phyloP scores from a whole-genome alignment of 2,888 invertebrate genomes.

The Maniola hyperantus region DNA sequence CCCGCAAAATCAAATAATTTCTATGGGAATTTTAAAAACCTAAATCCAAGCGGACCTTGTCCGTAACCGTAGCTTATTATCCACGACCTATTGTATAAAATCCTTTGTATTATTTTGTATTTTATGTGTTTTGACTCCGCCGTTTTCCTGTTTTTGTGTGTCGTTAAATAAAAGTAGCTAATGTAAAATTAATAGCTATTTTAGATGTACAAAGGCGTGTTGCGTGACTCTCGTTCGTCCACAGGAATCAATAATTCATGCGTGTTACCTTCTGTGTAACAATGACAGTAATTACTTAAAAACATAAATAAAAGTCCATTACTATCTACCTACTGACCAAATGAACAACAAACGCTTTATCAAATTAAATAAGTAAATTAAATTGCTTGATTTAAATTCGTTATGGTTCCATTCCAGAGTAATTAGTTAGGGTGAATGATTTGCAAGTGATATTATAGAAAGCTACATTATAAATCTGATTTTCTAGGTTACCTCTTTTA shows the following conservation, averaged over 20 bases:
- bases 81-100: not conserved
- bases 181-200: constrained; percentile 14
- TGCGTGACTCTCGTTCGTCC: constrained; percentile 39
- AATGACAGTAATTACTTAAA: constrained; percentile 15
- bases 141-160: not conserved
- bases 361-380: not conserved
- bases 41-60: no score
- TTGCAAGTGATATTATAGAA: not conserved
- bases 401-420: not conserved
- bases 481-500: not conserved
- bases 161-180: constrained; percentile 7
- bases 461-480: not conserved
- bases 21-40: no score
- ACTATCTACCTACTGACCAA: constrained; percentile 1
- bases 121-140: not conserved
- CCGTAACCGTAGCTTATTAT: no score
- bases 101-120: not conserved
- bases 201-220: constrained; percentile 26
- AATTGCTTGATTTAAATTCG: not conserved
- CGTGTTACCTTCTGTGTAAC: constrained; percentile 42
- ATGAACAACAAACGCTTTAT: not conserved
- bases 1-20: no score
- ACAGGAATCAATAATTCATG: constrained; percentile 41
- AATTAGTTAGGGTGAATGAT: not conserved
- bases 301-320: not conserved